These are phyloP conservation scores for Meda fulgida DNA, from an alignment of 2,797 vertebrate genomes.

Conservation along the genomic window DNA sequence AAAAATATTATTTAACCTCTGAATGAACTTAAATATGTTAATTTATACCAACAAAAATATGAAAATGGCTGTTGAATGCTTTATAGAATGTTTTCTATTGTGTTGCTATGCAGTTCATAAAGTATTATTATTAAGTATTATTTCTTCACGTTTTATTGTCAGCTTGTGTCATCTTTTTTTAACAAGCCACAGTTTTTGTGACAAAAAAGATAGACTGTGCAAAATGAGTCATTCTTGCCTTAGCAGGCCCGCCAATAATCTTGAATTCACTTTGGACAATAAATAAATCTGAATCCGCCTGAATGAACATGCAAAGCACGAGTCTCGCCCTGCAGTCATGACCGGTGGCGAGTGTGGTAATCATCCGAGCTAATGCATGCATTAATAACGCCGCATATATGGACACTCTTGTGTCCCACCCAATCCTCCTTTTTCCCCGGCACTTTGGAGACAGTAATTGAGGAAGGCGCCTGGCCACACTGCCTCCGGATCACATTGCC, in stretches of 20 bases:
- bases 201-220: background rate
- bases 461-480: conserved; percentile 39
- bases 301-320: conserved; percentile 10
- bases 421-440: conserved; percentile 24
- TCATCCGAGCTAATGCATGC: conserved; percentile 45
- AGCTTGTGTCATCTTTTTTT: background rate
- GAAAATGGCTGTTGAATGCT: too few relatives aligned
- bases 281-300: background rate
- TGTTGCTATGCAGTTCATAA: too few relatives aligned
- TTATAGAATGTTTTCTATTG: too few relatives aligned
- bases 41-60: too few relatives aligned
- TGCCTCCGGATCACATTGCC: conserved; percentile 29
- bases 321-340: background rate
- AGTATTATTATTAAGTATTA: too few relatives aligned
- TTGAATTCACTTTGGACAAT: background rate
- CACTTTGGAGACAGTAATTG: conserved; percentile 47
- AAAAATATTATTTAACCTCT: too few relatives aligned
- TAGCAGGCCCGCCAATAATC: background rate
- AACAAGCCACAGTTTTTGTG: background rate
- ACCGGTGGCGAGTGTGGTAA: background rate
- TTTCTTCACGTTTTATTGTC: too few relatives aligned
- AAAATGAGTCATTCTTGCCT: background rate
- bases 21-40: too few relatives aligned
- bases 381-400: conserved; percentile 40
- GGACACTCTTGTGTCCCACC: conserved; percentile 23